Conservation (phyloP, 1,140 invertebrate species). For the Sycophila sp. region DNA sequence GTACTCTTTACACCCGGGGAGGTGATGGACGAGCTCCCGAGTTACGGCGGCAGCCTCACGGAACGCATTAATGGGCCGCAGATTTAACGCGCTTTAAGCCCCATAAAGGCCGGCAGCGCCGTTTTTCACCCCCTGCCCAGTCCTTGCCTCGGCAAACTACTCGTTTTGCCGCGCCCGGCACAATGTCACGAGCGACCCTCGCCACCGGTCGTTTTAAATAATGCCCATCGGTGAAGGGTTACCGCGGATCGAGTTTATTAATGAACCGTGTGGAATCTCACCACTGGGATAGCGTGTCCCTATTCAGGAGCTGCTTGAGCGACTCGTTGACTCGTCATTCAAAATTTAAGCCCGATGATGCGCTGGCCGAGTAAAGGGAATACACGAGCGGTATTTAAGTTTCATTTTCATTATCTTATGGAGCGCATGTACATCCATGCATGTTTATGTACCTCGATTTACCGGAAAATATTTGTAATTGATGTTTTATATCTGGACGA, state of each 20-base stretch:
- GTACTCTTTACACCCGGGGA: slow-evolving; percentile 41
- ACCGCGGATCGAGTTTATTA: not conserved
- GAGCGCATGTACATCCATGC: no score
- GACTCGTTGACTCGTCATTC: no score
- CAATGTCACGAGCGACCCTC: not conserved
- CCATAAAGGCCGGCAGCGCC: slow-evolving; percentile 43
- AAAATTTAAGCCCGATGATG: no score
- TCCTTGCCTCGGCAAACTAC: no score
- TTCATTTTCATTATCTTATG: no score
- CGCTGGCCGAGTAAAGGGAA: no score
- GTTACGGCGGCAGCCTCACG: slow-evolving; percentile 37
- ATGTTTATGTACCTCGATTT: no score
- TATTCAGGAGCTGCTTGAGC: no score
- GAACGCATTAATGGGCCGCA: slow-evolving; percentile 56
- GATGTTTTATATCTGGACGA: no score
- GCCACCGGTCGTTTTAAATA: not conserved
- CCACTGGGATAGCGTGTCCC: no score
- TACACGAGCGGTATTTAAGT: no score
- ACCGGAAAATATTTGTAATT: no score
- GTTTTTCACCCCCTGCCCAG: slow-evolving; percentile 25
- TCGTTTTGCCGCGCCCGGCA: not conserved
- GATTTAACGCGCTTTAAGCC: slow-evolving; percentile 61
- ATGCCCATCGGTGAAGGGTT: not conserved
- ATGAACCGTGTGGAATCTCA: not conserved
- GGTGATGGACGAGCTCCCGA: slow-evolving; percentile 58